A percentile compares a stretch with the other conserved stretches of the same genome.
Conservation (phyloP, 2,888 invertebrate genomes). For the Nephrotoma guestfalica region DNA sequence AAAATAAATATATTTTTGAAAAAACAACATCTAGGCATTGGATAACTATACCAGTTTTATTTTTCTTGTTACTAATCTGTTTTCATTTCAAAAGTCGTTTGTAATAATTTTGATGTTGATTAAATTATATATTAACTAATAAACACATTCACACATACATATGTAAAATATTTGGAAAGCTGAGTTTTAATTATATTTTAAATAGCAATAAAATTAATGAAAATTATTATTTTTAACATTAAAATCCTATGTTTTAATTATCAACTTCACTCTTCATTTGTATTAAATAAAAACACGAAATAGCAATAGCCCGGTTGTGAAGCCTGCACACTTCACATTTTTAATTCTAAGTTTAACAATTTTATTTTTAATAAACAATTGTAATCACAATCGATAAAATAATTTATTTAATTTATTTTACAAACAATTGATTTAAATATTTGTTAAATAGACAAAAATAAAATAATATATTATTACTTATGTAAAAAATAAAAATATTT, state of each 20-base stretch:
- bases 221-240: background rate
- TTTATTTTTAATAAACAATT: background rate
- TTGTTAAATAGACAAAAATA: background rate
- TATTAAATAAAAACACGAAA: background rate
- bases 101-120: background rate
- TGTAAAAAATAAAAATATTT: background rate
- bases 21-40: background rate
- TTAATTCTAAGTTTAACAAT: background rate
- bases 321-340: background rate
- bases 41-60: background rate
- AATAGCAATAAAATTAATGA: background rate
- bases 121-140: background rate
- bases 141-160: background rate
- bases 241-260: background rate
- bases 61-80: background rate
- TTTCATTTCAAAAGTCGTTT: background rate
- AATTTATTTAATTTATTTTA: background rate
- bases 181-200: background rate
- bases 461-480: too few relatives aligned
- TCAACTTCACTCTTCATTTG: background rate
- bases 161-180: background rate
- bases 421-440: background rate
- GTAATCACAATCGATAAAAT: background rate
- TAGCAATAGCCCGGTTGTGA: background rate
- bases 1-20: background rate